phyloP scores from a whole-genome alignment of 2,797 vertebrate species.

The Neopelma chrysocephalum region DNA sequence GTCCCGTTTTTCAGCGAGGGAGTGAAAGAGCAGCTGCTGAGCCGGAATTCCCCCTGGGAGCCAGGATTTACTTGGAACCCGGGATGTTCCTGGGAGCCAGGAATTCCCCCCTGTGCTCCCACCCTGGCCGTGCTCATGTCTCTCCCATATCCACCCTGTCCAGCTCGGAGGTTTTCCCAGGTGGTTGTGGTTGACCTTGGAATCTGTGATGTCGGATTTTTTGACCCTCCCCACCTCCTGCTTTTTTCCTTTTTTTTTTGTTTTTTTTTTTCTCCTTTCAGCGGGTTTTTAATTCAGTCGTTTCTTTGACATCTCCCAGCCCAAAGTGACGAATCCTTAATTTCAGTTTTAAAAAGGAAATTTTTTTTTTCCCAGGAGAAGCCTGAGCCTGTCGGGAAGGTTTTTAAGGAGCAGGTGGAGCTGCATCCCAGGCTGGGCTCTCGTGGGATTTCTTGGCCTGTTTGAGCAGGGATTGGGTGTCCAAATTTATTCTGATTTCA shows the following conservation, averaged over 20 bases:
- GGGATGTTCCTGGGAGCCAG: background rate
- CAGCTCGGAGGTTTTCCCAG: conserved; percentile 61
- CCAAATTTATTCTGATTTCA: background rate
- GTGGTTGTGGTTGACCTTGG: background rate
- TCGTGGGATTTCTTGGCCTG: background rate
- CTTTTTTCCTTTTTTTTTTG: background rate
- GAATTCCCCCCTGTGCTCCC: background rate
- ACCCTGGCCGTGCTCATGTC: conserved; percentile 63
- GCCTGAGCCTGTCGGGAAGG: conserved; percentile 9
- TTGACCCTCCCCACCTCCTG: background rate
- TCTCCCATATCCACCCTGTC: background rate
- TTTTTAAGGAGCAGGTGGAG: too few species aligned
- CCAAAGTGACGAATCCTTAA: background rate
- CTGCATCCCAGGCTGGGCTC: background rate
- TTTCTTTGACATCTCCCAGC: conserved; percentile 48
- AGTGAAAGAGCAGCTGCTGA: conserved; percentile 29
- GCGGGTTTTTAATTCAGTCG: background rate
- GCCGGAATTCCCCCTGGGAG: background rate
- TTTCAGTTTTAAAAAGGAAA: conserved; percentile 15
- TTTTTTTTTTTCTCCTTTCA: background rate
- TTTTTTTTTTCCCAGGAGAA: conserved; percentile 34
- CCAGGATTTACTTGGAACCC: background rate
- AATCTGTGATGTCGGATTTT: background rate
- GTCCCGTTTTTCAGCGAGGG: conserved; percentile 25
- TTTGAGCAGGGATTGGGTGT: background rate